Evolutionary conservation across 2,797 vertebrate species (phyloP), one percentile per base, ranked within the genome.

Genomic region (Todus mexicanus): DNA sequence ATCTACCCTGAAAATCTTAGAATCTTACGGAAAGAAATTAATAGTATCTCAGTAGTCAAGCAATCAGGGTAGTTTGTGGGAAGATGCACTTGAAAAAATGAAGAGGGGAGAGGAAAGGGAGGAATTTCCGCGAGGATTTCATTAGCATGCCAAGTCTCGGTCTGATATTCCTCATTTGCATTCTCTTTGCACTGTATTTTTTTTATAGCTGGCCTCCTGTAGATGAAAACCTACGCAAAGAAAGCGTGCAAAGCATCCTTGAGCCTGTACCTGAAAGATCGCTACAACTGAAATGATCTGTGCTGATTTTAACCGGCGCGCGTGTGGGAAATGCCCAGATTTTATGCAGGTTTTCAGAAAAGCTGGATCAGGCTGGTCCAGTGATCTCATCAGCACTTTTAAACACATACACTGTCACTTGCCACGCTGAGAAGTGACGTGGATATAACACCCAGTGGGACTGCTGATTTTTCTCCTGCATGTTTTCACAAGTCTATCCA

Each of bases 71-170:
- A 75, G 50, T 50, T 91, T 85, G 89, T 54, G 40, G 87, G 57
- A 79, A 89, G 79, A 69, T 4, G 33, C 43, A 81, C 93, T 94
- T 87, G 70, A 95, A 89, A n/a, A 85, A 93, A 92, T 83, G 43
- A 83, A 78, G 57, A 95, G 31, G 27, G 54, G 40, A 90, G 31
- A 76, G 38, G 43, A 68, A 89, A 87, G 12, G 29, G 33, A 93
- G 27, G 51, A 93, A 93, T 90, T 84, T 90, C 68, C 47, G 11
- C 37, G 70, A 70, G 53, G 48, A 78, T 86, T 83, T 81, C 57
- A 84, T 89, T 81, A 87, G 43, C 63, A 81, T 80, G 78, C 42
- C 45, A 80, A 57, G 17, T 26, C 80, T 57, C n/a, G n/a, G 71
- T 89, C 50, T 72, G 78, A 72, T 51, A 85, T 59, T 59, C 56